These are phyloP conservation scores for Scylla paramamosain DNA, from an alignment of 1,140 invertebrate species.

Conservation along the genomic window DNA sequence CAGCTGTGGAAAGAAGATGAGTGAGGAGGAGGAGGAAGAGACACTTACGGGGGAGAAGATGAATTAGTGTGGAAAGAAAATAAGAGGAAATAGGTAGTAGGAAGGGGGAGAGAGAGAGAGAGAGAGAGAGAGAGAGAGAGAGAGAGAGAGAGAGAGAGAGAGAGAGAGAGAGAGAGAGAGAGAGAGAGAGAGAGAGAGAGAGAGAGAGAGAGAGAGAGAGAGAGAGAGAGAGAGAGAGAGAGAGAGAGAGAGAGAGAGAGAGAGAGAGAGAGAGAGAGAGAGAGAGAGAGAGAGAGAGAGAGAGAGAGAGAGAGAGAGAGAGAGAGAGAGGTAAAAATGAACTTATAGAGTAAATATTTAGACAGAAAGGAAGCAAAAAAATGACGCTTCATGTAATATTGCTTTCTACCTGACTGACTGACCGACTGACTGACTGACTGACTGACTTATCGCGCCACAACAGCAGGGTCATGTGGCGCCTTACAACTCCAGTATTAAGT, in stretches of 20 bases:
- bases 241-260: neutral
- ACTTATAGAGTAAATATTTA: too few relatives aligned
- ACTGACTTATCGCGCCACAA: too few relatives aligned
- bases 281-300: neutral
- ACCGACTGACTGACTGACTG: too few relatives aligned
- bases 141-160: neutral
- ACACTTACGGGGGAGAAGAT: neutral
- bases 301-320: neutral
- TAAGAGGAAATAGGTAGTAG: neutral
- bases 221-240: neutral
- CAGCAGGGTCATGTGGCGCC: too few relatives aligned
- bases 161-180: neutral
- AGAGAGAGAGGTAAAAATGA: neutral
- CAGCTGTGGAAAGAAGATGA: too few relatives aligned
- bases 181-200: too few relatives aligned
- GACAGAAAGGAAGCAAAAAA: too few relatives aligned
- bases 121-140: neutral
- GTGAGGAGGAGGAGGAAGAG: neutral
- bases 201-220: neutral
- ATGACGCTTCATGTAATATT: too few relatives aligned
- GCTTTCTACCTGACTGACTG: too few relatives aligned
- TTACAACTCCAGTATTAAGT: too few relatives aligned
- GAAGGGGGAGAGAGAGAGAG: neutral
- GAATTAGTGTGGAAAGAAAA: neutral
- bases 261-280: neutral